These are phyloP conservation scores for Lepidochitona cinerea DNA, from an alignment of 2,888 invertebrate genomes.

Conservation along the genomic window DNA sequence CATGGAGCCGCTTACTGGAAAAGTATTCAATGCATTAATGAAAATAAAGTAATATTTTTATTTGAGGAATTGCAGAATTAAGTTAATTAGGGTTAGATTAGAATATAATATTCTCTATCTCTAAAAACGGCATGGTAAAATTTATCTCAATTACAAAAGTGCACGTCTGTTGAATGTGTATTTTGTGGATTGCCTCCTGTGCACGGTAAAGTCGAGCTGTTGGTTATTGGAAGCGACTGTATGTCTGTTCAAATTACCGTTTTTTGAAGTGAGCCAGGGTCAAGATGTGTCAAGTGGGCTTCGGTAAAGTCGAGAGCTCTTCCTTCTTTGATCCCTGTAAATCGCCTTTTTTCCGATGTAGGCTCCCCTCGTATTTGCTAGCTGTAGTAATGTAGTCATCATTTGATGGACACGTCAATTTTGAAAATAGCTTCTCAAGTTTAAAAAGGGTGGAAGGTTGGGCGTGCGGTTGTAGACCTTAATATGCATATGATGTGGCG, in stretches of 20 bases:
- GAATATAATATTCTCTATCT: too few species aligned
- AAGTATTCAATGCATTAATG: too few species aligned
- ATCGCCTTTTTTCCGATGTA: too few species aligned
- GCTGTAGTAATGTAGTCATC: background rate
- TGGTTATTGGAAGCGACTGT: background rate
- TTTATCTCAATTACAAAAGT: too few species aligned
- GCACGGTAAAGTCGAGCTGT: background rate
- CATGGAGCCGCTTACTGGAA: too few species aligned
- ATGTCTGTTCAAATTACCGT: background rate
- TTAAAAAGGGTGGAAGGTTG: background rate
- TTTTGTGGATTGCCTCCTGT: too few species aligned
- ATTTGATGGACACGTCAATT: background rate
- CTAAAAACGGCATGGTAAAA: too few species aligned
- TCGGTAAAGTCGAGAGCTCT: background rate
- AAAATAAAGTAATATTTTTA: too few species aligned
- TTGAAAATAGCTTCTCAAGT: background rate
- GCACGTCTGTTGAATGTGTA: too few species aligned
- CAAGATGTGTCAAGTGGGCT: background rate
- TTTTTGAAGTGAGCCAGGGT: background rate
- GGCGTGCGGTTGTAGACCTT: background rate
- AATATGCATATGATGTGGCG: background rate
- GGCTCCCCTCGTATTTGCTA: too few species aligned
- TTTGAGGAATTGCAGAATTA: too few species aligned
- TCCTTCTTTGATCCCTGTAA: background rate
- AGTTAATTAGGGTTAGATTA: too few species aligned